Conservation (phyloP, 2,113 vertebrate species). For the Stegastes partitus region DNA sequence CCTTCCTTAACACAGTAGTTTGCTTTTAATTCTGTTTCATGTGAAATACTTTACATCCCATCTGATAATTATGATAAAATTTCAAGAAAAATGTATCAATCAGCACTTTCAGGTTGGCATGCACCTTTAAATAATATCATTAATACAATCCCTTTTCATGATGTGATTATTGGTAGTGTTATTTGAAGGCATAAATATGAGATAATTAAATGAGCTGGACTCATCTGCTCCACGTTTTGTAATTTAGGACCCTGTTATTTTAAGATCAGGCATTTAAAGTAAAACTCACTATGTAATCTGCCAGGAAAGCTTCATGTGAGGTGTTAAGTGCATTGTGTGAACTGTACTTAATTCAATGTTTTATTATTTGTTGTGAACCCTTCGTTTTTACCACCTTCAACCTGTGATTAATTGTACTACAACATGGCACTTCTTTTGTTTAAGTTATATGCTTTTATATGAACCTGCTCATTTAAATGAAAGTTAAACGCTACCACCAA, state of each 20-base stretch:
- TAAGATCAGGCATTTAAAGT: neutral
- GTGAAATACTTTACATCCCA: neutral
- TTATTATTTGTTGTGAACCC: neutral
- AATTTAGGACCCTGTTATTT: neutral
- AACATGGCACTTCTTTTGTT: neutral
- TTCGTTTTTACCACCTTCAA: neutral
- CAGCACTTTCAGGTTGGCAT: neutral
- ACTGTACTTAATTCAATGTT: constrained; percentile 46
- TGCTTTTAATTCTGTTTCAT: neutral
- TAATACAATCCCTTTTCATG: neutral
- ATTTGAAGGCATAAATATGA: constrained; percentile 1
- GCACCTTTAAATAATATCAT: neutral
- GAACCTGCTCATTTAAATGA: no score
- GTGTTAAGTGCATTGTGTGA: neutral
- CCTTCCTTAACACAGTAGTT: neutral
- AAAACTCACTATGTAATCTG: neutral
- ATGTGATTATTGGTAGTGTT: neutral
- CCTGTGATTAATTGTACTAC: neutral
- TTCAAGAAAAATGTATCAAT: no score
- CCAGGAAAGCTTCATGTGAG: neutral
- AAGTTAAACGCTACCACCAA: no score
- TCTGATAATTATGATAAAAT: no score
- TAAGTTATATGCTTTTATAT: neutral
- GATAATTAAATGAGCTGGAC: constrained; percentile 4
- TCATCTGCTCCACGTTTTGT: neutral